Percentiles rank a stretch among this genome's conserved stretches.
Conservation (phyloP, 2,888 invertebrate species). For the Linnaemya vulpina region DNA sequence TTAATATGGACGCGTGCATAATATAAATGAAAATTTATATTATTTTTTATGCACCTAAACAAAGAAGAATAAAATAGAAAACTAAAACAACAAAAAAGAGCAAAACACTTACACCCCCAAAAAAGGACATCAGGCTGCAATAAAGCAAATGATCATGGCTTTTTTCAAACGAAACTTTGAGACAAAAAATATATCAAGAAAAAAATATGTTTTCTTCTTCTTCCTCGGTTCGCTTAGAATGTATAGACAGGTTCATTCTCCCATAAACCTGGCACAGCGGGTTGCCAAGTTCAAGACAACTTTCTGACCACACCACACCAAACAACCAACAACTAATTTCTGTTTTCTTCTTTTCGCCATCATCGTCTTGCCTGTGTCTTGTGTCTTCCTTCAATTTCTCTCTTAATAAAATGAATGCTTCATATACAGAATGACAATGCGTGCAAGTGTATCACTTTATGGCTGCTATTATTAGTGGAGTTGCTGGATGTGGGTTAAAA, state of each 20-base stretch:
- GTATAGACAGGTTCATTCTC: constrained; percentile 81
- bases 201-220: constrained; percentile 3
- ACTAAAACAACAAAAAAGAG: constrained; percentile 21
- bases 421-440: constrained; percentile 28
- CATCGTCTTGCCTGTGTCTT: constrained; percentile 25
- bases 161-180: constrained; percentile 24
- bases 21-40: constrained; percentile 59
- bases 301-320: constrained; percentile 69
- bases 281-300: constrained; percentile 75
- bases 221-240: constrained; percentile 38
- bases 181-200: not conserved
- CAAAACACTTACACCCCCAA: constrained; percentile 17
- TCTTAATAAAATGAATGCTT: not conserved
- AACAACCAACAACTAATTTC: constrained; percentile 68
- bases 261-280: constrained; percentile 82
- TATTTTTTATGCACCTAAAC: constrained; percentile 13
- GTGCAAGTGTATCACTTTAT: constrained; percentile 62
- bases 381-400: constrained; percentile 5
- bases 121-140: constrained; percentile 54
- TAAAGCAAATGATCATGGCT: constrained; percentile 44
- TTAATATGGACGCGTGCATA: not conserved
- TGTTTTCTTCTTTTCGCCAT: constrained; percentile 40
- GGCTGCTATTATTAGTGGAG: constrained; percentile 50
- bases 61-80: constrained; percentile 22
- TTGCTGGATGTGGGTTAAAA: constrained; percentile 67